Evolutionary conservation across 2,888 invertebrate species (phyloP).

Genomic region (Ochropleura plecta): DNA sequence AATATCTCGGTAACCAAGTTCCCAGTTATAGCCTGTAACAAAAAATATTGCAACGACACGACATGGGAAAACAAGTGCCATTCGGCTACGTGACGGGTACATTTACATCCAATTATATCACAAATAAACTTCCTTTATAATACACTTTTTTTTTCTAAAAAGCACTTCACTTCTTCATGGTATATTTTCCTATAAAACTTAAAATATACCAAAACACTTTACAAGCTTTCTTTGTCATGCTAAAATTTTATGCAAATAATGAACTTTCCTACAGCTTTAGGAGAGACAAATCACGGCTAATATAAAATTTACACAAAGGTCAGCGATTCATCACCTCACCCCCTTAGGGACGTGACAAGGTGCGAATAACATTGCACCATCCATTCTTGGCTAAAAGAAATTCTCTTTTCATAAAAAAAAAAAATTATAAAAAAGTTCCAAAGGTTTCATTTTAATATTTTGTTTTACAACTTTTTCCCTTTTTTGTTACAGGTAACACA

Average conservation of each 20-base stretch:
- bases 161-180: neutral
- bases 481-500: slow-evolving; percentile 58
- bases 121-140: neutral
- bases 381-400: slow-evolving; percentile 12
- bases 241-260: neutral
- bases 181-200: neutral
- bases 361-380: slow-evolving; percentile 16
- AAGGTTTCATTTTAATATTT: neutral
- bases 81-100: too few relatives aligned
- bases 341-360: neutral
- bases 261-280: neutral
- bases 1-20: too few relatives aligned
- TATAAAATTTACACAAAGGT: slow-evolving; percentile 2
- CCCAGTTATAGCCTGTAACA: too few relatives aligned
- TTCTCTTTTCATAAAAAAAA: slow-evolving; percentile 18
- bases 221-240: neutral
- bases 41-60: too few relatives aligned
- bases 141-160: neutral
- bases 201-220: neutral
- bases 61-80: too few relatives aligned
- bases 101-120: neutral
- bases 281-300: neutral
- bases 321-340: slow-evolving; percentile 8
- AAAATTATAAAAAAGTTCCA: neutral
- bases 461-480: slow-evolving; percentile 21